Conservation (phyloP, 2,888 invertebrate genomes). For the Autographa gamma region DNA sequence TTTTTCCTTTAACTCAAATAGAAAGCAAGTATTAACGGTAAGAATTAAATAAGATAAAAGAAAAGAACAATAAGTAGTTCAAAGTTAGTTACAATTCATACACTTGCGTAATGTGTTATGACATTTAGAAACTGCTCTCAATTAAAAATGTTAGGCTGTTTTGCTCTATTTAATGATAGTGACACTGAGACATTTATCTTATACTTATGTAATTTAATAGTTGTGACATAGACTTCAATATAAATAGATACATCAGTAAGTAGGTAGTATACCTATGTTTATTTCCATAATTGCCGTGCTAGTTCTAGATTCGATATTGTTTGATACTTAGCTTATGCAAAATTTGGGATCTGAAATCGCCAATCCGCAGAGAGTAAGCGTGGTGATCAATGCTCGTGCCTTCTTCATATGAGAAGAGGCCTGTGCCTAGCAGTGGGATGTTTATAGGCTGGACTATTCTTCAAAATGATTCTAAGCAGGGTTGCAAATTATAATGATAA, state of each 20-base stretch:
- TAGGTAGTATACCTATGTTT: not conserved
- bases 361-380: too few relatives aligned
- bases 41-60: not conserved
- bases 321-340: too few relatives aligned
- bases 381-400: too few relatives aligned
- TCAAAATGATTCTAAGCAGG: too few relatives aligned
- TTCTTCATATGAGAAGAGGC: too few relatives aligned
- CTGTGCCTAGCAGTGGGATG: too few relatives aligned
- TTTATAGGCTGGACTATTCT: too few relatives aligned
- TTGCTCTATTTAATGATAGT: conserved; percentile 21
- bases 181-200: conserved; percentile 31
- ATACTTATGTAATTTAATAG: not conserved
- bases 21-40: too few relatives aligned
- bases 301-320: too few relatives aligned
- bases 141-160: conserved; percentile 34
- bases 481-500: too few relatives aligned
- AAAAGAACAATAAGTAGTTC: not conserved
- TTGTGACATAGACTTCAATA: not conserved
- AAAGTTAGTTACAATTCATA: conserved; percentile 10
- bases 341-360: too few relatives aligned
- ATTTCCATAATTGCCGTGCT: not conserved
- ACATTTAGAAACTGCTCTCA: conserved; percentile 44
- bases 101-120: conserved; percentile 40
- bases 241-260: not conserved
- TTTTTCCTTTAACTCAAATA: too few relatives aligned